Percentiles rank a stretch among this genome's conserved stretches.
Conservation (phyloP, 2,888 invertebrate species). For the Podotricha telesiphe region DNA sequence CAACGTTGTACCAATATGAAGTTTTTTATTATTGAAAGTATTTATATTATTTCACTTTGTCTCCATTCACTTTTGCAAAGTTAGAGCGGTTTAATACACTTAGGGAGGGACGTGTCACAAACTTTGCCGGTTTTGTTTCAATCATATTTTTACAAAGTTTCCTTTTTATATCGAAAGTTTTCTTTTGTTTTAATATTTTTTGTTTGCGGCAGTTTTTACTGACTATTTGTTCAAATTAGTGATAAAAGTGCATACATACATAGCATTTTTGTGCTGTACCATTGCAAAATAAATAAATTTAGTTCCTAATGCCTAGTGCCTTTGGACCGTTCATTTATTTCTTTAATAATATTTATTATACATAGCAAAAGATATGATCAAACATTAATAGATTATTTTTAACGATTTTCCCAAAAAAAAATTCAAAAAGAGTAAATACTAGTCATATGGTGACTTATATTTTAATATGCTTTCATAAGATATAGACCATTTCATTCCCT, state of each 20-base stretch:
- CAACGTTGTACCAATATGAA: constrained; percentile 68
- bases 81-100: constrained; percentile 80
- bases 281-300: too few species aligned
- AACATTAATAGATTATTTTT: too few species aligned
- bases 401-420: too few species aligned
- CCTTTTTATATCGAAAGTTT: constrained; percentile 53
- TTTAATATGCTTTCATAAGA: too few species aligned
- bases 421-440: too few species aligned
- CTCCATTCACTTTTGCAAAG: constrained; percentile 70
- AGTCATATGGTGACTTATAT: too few species aligned
- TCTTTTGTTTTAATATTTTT: constrained; percentile 44
- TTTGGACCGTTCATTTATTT: too few species aligned
- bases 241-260: neutral
- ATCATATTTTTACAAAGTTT: constrained; percentile 70
- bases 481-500: too few species aligned
- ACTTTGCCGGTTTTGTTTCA: constrained; percentile 72
- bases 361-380: too few species aligned
- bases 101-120: constrained; percentile 68
- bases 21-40: constrained; percentile 81
- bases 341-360: too few species aligned
- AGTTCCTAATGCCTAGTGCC: too few species aligned
- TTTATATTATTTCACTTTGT: constrained; percentile 80
- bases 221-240: neutral
- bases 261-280: too few species aligned
- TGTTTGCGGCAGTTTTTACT: constrained; percentile 32